phyloP scores from a whole-genome alignment of 2,113 vertebrate genomes.

The Lamprologus tigripictilis region DNA sequence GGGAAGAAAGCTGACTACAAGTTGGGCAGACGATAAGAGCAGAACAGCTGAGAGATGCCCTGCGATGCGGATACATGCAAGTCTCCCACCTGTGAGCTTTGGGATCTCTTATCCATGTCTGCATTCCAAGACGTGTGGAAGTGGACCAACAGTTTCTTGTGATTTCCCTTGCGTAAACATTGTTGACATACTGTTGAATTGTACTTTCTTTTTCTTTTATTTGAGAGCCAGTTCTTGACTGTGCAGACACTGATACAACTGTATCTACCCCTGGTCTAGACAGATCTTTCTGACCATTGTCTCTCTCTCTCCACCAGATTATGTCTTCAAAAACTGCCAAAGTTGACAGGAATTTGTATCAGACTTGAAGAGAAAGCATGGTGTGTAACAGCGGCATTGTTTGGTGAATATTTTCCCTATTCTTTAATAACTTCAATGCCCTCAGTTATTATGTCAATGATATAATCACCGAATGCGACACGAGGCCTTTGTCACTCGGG shows the following conservation, averaged over 20 bases:
- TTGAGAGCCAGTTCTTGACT: background rate
- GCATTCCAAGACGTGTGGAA: background rate
- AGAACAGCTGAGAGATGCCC: background rate
- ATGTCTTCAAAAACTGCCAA: background rate
- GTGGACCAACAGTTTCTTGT: background rate
- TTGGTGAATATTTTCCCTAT: background rate
- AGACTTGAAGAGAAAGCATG: background rate
- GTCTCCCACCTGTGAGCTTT: background rate
- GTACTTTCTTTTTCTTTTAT: background rate
- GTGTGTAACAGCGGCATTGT: background rate
- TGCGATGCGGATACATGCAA: background rate
- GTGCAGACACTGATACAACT: background rate
- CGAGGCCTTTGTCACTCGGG: conserved; percentile 27
- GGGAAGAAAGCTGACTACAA: background rate
- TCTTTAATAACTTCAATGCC: background rate
- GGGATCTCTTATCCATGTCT: background rate
- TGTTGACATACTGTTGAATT: background rate
- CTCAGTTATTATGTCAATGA: conserved; percentile 1
- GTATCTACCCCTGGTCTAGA: background rate
- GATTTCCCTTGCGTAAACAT: background rate
- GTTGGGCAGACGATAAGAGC: background rate
- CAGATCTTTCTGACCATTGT: background rate
- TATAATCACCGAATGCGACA: conserved; percentile 16
- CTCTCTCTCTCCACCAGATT: background rate
- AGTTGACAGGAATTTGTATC: background rate